Conservation (phyloP, 2,888 invertebrate species). For the Heliconius ismenius region DNA sequence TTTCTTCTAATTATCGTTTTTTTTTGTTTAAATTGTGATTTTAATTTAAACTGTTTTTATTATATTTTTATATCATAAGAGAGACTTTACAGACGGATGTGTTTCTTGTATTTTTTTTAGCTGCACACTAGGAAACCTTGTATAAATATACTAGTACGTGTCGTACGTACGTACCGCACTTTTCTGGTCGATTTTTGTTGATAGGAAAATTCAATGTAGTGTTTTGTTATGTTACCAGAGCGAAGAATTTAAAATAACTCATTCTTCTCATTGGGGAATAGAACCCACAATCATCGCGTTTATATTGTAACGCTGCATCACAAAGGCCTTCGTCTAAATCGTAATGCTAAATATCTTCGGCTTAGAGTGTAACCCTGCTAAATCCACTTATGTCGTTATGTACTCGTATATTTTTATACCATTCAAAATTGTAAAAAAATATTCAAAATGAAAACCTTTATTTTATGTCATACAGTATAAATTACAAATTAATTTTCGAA, state of each 20-base stretch:
- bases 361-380: too few relatives aligned
- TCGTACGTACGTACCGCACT: too few relatives aligned
- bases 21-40: not conserved
- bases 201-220: not conserved
- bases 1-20: not conserved
- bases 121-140: not conserved
- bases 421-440: too few relatives aligned
- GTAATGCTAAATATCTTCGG: not conserved
- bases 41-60: not conserved
- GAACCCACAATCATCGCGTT: not conserved
- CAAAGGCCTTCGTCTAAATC: not conserved
- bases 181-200: too few relatives aligned
- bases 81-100: conserved; percentile 35
- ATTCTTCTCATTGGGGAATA: not conserved
- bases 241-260: not conserved
- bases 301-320: not conserved
- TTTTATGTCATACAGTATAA: too few relatives aligned
- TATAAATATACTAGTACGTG: not conserved
- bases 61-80: conserved; percentile 18
- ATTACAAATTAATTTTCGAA: too few relatives aligned
- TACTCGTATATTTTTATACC: too few relatives aligned
- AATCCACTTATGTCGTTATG: too few relatives aligned
- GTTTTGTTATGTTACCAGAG: not conserved
- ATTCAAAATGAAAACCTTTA: too few relatives aligned
- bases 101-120: not conserved